These are phyloP conservation scores for Enteromius fasciolatus DNA, from an alignment of 2,797 vertebrate species.

Conservation along the genomic window DNA sequence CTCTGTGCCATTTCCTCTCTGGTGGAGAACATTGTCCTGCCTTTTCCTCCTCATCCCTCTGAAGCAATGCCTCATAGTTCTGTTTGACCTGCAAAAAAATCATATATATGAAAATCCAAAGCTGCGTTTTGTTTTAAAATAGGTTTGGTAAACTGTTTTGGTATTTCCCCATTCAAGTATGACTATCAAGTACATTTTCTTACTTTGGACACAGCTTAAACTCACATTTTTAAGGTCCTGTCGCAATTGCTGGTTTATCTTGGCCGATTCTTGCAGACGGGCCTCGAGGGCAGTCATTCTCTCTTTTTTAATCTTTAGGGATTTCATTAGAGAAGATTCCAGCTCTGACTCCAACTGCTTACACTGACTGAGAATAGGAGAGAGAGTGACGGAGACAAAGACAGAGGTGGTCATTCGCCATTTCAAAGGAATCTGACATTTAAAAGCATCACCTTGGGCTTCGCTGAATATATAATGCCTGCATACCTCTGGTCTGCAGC, in stretches of 20 bases:
- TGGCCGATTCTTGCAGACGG: conserved; percentile 95
- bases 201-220: background rate
- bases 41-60: conserved; percentile 94
- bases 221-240: conserved; percentile 97
- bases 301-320: conserved; percentile 98
- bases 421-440: conserved; percentile 5
- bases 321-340: conserved; percentile 94
- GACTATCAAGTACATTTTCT: conserved; percentile 1
- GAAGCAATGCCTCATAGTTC: conserved; percentile 96
- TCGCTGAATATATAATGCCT: background rate
- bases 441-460: background rate
- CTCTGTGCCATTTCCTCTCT: conserved; percentile 89
- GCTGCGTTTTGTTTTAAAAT: background rate
- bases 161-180: background rate
- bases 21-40: conserved; percentile 89
- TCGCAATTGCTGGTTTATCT: conserved; percentile 94
- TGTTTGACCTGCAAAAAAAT: conserved; percentile 88
- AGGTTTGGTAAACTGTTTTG: background rate
- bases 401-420: background rate
- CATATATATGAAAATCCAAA: background rate
- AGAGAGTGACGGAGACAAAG: background rate
- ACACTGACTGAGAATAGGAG: conserved; percentile 74
- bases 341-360: conserved; percentile 94
- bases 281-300: conserved; percentile 97
- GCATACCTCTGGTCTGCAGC: conserved; percentile 77